These are phyloP conservation scores for Halcyon leucocephala DNA, from an alignment of 2,797 vertebrate genomes.

Conservation along the genomic window DNA sequence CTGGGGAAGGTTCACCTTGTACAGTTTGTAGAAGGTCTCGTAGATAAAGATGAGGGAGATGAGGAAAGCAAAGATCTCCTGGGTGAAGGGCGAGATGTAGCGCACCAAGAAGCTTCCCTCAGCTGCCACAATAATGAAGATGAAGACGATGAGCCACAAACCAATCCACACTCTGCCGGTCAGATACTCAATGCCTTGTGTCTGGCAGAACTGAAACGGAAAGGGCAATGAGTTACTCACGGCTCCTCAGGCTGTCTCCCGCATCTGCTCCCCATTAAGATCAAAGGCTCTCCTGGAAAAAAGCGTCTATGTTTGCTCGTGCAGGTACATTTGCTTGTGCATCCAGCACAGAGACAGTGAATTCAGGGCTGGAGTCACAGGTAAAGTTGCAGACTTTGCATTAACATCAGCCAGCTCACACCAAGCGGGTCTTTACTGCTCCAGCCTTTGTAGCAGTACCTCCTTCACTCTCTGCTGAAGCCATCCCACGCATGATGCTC, in stretches of 20 bases:
- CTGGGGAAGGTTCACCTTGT: slow-evolving; percentile 83
- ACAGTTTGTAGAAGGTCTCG: slow-evolving; percentile 96
- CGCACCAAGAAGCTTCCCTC: slow-evolving; percentile 97
- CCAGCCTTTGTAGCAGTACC: not conserved
- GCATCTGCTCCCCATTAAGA: not conserved
- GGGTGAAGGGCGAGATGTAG: slow-evolving; percentile 96
- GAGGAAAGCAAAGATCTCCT: slow-evolving; percentile 98
- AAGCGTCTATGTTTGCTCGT: not conserved
- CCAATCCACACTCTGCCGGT: slow-evolving; percentile 97
- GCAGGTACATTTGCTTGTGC: not conserved
- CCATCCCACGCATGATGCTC: not conserved
- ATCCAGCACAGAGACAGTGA: not conserved
- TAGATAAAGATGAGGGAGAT: slow-evolving; percentile 99
- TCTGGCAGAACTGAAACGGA: slow-evolving; percentile 90
- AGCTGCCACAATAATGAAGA: slow-evolving; percentile 92
- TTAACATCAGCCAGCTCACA: not conserved
- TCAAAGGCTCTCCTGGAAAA: not conserved
- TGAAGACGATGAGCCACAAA: slow-evolving; percentile 95
- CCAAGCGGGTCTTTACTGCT: not conserved
- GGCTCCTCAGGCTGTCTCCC: not conserved
- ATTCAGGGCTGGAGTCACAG: not conserved
- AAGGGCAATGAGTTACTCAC: slow-evolving; percentile 11
- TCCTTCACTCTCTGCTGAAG: not conserved
- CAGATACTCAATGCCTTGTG: slow-evolving; percentile 92
- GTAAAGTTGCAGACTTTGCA: not conserved